Evolutionary conservation across 2,113 vertebrate genomes (phyloP), one percentile per base, ranked within the genome.

Genomic region (Boleophthalmus pectinirostris): DNA sequence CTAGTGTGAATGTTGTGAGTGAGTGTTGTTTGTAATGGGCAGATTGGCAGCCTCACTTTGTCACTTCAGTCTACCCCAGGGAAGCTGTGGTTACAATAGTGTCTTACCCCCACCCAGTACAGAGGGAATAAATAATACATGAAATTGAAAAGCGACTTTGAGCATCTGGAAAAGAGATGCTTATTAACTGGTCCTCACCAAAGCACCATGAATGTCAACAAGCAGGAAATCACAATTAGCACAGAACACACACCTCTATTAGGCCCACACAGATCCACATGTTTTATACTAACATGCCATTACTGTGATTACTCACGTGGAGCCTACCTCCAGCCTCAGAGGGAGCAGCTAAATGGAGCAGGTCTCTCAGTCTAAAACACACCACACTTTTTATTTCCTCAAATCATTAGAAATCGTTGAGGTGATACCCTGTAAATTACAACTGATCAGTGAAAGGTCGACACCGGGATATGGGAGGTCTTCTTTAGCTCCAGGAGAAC

Each of bases 381-480:
- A 43, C 38, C 38, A 43, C 38, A 43, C 49, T 51, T 80, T 87
- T 82, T 43, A 83, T 90, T 88, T 78, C 75, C 47, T 66, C 76
- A 85, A 83, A 81, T 43, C 33, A 78, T 87, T 66, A 78, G 57
- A 58, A 77, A 75, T 82, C 72, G 16, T 79, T 77, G 72, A 82
- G 85, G 75, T 80, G 81, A 85, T 85, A 85, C 57, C 74, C 69
- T 65, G 74, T 21, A 85, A 81, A 89, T 90, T 79, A 80, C 80
- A 85, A 88, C 88, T 80, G 85, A 88, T 85, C 74, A 74, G 80
- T 78, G 63, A 71, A 88, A 83, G 85, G 82, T 82, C 79, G 70
- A 80, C 78, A 71, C 57, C 5, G 69, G 82, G 83, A 71, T 70
- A 81, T 76, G 78, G 74, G 75, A 51, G 4, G 5, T 21, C 51